Evolutionary conservation across 2,888 invertebrate species (phyloP).

Genomic region (Ceraclea dissimilis): DNA sequence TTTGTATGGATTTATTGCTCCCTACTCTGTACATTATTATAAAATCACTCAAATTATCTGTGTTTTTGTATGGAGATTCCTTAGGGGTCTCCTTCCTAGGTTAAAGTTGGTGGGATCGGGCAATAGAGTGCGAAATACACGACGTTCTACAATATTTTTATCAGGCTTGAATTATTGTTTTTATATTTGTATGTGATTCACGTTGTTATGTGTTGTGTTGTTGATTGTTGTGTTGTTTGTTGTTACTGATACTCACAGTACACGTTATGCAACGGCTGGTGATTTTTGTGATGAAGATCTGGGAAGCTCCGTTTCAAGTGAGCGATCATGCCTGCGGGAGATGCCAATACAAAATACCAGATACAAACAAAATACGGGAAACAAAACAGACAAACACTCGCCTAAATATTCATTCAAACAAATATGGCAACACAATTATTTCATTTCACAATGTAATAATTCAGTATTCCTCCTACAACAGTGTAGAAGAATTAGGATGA

Average conservation of each 20-base stretch:
- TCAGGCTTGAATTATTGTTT: too few species aligned
- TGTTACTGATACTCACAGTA: conserved; percentile 45
- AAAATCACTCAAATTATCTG: too few species aligned
- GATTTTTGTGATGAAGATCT: conserved; percentile 74
- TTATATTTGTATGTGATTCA: not conserved
- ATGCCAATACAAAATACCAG: not conserved
- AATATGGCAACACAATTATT: not conserved
- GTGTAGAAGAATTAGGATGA: too few species aligned
- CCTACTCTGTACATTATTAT: too few species aligned
- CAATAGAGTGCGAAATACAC: too few species aligned
- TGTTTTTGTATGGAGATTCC: too few species aligned
- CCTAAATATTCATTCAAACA: not conserved
- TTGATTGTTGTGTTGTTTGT: not conserved
- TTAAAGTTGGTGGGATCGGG: too few species aligned
- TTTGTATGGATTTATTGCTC: too few species aligned
- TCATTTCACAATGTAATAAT: too few species aligned
- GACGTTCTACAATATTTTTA: too few species aligned
- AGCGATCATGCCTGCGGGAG: conserved; percentile 69
- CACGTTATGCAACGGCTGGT: conserved; percentile 70
- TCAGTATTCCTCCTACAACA: too few species aligned
- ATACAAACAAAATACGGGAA: not conserved
- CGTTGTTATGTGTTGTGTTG: not conserved
- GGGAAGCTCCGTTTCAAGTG: conserved; percentile 84
- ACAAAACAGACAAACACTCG: not conserved
- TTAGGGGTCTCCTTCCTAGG: too few species aligned